Base-by-base conservation (phyloP, 1,140 invertebrate genomes). In the Manduca sexta region DNA sequence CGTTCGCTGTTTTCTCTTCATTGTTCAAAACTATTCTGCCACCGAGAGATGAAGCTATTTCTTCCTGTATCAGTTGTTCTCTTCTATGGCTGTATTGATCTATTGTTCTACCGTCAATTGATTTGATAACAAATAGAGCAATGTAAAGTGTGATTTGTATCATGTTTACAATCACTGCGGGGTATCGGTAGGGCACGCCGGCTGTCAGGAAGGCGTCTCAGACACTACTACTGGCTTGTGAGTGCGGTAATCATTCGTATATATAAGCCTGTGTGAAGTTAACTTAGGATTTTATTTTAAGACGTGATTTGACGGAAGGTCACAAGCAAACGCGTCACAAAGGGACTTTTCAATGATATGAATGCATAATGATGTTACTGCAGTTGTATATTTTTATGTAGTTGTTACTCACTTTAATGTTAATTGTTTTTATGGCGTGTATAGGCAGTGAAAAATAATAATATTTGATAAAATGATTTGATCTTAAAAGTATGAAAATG, bases 1-100 rank as follows among this genome's bases (percentile, higher is more conserved):
- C 59, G 57, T 94, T 93, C 0, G 89, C 92, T 11, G 46, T 51
- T 21, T 69, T 46, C 84, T 95, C 93, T 8, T 87, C 69, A 0
- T 73, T 49, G 13, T 56, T 88, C 0, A 93, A 67, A 1, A 56
- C 58, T 3, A 92, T 53, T 7, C 81, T 64, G 0, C 86, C 88
- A 1, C 89, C 89, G 0, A 86, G 48, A 11, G 73, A 60, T 12
- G 53, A 45, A 7, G 48, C 43, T 2, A 56, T 45, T 58, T 86
- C 85, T 29, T 73, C 50, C 10, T 71, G 55, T 7, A 86, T 42
- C 15, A 86, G 29, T 11, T 56, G 64, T 4, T 47, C 39, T 43
- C 69, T 59, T 37, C 58, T 45, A 21, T 50, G 21, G 3, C 46
- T 57, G 42, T 79, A 74, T 17, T 69, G 52, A 5, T 62, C 50